Base-by-base conservation (phyloP, 2,888 invertebrate species). In the Chorisops tibialis region DNA sequence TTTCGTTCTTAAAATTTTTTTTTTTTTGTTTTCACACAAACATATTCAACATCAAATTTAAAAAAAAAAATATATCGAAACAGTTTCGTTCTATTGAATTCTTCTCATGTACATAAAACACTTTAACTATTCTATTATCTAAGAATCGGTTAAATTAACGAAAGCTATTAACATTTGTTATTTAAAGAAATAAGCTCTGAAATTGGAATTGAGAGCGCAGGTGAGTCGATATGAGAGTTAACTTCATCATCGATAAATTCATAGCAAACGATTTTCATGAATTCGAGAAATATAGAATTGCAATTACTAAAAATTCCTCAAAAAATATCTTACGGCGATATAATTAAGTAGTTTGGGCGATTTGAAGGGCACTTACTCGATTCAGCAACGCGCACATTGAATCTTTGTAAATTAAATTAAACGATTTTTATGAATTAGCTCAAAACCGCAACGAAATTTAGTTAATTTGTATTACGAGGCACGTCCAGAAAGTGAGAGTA, bases 161-260 rank as follows among this genome's bases (percentile, higher is more conserved):
- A 30, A 30, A 30, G 6, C 14, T n/a, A 41, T 59, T 52, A 16
- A 63, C 9, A 63, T 59, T 49, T 63, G 35, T 62, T 56, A 61
- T 54, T 30, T 60, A 56, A 65, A 65, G 65, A 62, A 60, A 41
- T 60, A 54, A 56, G 62, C 62, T 60, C 47, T 65, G 62, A 62
- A 35, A 37, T 30, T 60, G 62, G 60, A 62, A 62, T 52, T 56
- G 62, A 62, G 49, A 47, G 45, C 59, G 51, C 65, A 65, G 65
- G 65, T 65, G 65, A 65, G 65, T 65, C 59, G 59, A 18, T 51
- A 19, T 7, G 18, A 41, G 18, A 41, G 9, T 16, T 11, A 18
- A 41, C 14, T 14, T 18, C 18, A 18, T 16, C 43, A 62, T 43
- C 56, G 56, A 62, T 39, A 52, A 38, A 48, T 52, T 54, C 35